Evolutionary conservation across 1,140 invertebrate species (phyloP).

Genomic region (Plutomurus gul): DNA sequence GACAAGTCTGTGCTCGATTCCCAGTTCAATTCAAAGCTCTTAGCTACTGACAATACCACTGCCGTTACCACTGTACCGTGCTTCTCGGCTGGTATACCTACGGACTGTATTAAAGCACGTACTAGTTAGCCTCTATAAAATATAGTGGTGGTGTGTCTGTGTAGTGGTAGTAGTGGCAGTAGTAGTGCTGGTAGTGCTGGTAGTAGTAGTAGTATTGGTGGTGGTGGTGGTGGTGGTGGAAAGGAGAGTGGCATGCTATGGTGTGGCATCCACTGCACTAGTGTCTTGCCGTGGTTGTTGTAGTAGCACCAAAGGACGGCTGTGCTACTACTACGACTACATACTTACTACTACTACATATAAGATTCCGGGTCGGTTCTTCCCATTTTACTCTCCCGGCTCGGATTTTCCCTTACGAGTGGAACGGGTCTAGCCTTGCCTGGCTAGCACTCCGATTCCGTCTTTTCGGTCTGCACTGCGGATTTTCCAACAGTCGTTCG

Average conservation of each 20-base stretch:
- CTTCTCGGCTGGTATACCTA: no score
- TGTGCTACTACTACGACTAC: not conserved
- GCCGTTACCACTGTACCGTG: no score
- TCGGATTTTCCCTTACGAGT: constrained; percentile 1
- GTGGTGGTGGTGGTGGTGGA: not conserved
- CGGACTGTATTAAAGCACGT: no score
- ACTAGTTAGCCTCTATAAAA: no score
- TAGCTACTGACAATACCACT: constrained; percentile 25
- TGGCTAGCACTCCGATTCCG: constrained; percentile 4
- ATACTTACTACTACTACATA: not conserved
- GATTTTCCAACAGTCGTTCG: constrained; percentile 51
- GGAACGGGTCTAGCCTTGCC: constrained; percentile 2
- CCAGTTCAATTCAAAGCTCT: constrained; percentile 23
- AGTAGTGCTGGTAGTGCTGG: no score
- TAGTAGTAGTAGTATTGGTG: no score
- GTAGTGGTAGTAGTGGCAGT: no score
- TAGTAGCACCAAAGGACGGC: not conserved
- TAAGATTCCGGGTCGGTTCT: constrained; percentile 15
- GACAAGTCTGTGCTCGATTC: constrained; percentile 14
- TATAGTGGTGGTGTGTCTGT: no score
- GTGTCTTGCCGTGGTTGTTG: not conserved
- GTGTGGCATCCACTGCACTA: constrained; percentile 7
- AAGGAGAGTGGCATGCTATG: not conserved
- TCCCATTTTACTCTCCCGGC: not conserved
- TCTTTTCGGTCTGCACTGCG: constrained; percentile 50